Percentiles rank a stretch among this genome's conserved stretches.
Conservation (phyloP, 2,113 vertebrate species). For the Plectropomus leopardus region DNA sequence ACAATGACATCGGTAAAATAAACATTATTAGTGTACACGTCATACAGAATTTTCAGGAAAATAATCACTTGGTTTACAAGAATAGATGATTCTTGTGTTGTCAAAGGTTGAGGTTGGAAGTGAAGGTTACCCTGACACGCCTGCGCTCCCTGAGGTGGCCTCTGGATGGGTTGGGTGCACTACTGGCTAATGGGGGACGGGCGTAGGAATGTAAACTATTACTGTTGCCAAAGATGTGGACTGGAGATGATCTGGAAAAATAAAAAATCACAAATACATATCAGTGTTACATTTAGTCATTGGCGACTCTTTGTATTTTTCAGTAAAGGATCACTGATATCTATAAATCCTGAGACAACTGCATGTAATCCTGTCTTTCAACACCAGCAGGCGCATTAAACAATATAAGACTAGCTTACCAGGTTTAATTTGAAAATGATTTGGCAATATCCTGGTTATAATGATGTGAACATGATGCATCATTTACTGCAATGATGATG, state of each 20-base stretch:
- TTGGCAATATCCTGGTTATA: no score
- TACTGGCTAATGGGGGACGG: constrained; percentile 93
- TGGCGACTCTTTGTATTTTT: neutral
- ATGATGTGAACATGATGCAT: no score
- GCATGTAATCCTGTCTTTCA: neutral
- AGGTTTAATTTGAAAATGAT: neutral
- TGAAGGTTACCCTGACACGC: constrained; percentile 81
- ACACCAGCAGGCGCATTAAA: neutral
- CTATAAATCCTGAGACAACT: neutral
- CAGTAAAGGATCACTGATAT: neutral
- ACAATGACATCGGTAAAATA: constrained; percentile 3
- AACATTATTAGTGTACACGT: neutral
- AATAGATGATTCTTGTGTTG: constrained; percentile 7
- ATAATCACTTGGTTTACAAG: neutral
- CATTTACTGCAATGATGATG: neutral
- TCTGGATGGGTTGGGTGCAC: constrained; percentile 86
- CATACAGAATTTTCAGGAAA: neutral
- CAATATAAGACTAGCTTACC: neutral
- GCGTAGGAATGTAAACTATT: constrained; percentile 99
- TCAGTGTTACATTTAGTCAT: neutral
- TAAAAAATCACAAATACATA: constrained; percentile 15
- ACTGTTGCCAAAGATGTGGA: constrained; percentile 97
- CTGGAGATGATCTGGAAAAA: constrained; percentile 93
- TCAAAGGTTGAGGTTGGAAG: neutral
- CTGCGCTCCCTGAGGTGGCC: constrained; percentile 91